phyloP scores from a whole-genome alignment of 2,888 invertebrate species.

The Trachelus stipa region DNA sequence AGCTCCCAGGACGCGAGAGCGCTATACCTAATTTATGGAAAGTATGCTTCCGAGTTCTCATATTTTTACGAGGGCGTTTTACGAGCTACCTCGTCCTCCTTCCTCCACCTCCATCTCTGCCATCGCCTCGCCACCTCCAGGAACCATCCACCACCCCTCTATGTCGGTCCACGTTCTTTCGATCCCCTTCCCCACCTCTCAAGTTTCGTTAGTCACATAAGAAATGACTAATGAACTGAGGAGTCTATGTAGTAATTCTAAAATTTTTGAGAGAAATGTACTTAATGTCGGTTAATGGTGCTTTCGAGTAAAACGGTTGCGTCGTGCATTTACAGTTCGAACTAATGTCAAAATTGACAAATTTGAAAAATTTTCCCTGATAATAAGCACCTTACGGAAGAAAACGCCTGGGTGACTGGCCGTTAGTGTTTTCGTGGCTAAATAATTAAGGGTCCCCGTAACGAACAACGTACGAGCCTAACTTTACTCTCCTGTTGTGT shows the following conservation, averaged over 20 bases:
- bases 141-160: background rate
- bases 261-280: background rate
- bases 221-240: background rate
- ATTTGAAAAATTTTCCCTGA: background rate
- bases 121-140: background rate
- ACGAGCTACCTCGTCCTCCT: background rate
- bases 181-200: constrained; percentile 16
- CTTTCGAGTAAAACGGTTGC: background rate
- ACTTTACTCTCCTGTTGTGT: background rate
- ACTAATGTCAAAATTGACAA: background rate
- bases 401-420: too few relatives aligned
- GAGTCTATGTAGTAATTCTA: background rate
- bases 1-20: background rate
- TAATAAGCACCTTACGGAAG: background rate
- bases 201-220: background rate
- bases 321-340: background rate
- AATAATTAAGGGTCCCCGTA: background rate
- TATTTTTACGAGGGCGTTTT: constrained; percentile 3
- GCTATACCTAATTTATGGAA: constrained; percentile 7
- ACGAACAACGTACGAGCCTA: background rate
- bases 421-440: background rate
- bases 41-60: background rate
- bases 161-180: constrained; percentile 13
- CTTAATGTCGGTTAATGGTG: background rate
- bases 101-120: background rate